Conservation (phyloP, 1,140 invertebrate species). For the Branchinecta lindahli region DNA sequence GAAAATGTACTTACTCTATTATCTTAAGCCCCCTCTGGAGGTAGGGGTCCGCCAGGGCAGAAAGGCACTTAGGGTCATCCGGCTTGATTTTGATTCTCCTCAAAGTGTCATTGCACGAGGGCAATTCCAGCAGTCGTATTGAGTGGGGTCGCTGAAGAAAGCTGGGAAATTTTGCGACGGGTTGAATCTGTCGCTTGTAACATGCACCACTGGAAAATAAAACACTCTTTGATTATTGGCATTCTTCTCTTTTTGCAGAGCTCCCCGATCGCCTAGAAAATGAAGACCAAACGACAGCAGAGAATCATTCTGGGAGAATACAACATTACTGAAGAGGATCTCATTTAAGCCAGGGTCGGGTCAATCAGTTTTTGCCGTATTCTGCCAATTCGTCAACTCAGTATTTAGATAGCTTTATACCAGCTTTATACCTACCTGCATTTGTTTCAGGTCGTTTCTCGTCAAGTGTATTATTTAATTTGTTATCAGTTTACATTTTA, state of each 20-base stretch:
- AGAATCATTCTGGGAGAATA: too few species aligned
- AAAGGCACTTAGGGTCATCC: constrained; percentile 31
- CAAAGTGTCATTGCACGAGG: constrained; percentile 35
- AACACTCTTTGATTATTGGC: constrained; percentile 12
- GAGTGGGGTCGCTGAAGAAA: constrained; percentile 46
- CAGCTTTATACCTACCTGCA: too few species aligned
- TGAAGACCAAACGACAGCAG: too few species aligned
- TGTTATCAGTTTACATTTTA: too few species aligned
- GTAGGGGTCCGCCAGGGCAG: constrained; percentile 20
- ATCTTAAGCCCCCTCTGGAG: constrained; percentile 25
- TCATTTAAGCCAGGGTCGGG: too few species aligned
- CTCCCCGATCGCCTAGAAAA: not conserved
- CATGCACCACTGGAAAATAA: constrained; percentile 39
- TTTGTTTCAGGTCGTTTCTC: too few species aligned
- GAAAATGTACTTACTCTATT: constrained; percentile 26
- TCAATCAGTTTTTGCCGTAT: too few species aligned
- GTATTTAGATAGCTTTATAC: too few species aligned
- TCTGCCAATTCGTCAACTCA: too few species aligned
- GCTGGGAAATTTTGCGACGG: constrained; percentile 36
- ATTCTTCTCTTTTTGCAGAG: not conserved
- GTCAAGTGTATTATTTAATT: too few species aligned
- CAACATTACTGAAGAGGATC: too few species aligned
- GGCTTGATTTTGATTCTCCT: constrained; percentile 43
- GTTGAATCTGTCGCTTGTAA: constrained; percentile 46
- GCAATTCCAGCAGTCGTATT: constrained; percentile 60